Conservation (phyloP, 2,888 invertebrate species). For the Gari tellinella region DNA sequence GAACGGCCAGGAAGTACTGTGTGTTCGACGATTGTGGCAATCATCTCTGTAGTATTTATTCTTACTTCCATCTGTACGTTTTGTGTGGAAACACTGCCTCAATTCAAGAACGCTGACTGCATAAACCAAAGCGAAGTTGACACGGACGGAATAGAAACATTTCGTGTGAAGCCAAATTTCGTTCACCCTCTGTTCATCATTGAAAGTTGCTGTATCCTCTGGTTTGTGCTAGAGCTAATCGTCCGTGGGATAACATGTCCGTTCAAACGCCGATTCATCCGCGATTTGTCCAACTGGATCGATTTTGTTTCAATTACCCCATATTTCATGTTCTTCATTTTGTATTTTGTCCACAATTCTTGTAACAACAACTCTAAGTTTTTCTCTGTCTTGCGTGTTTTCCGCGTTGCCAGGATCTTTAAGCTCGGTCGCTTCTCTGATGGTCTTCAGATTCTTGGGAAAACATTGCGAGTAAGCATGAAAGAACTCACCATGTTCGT, state of each 20-base stretch:
- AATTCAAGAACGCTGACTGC: constrained; percentile 75
- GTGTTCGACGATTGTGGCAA: constrained; percentile 83
- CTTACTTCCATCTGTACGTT: constrained; percentile 85
- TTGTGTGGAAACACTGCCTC: constrained; percentile 85
- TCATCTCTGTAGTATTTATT: constrained; percentile 84
- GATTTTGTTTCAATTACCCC: constrained; percentile 82
- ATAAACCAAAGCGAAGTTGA: constrained; percentile 59
- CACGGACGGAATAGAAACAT: constrained; percentile 19
- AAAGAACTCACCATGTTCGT: constrained; percentile 82
- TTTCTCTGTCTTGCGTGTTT: constrained; percentile 74
- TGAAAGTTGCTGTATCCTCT: constrained; percentile 82
- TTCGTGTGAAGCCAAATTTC: constrained; percentile 65
- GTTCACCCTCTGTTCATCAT: constrained; percentile 79
- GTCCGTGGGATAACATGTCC: constrained; percentile 79
- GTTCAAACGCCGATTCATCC: constrained; percentile 74
- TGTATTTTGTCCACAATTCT: constrained; percentile 65
- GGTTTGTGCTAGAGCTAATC: constrained; percentile 82
- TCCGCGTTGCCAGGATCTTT: constrained; percentile 81
- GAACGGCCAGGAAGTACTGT: constrained; percentile 85
- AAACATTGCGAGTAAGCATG: constrained; percentile 80
- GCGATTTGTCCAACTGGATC: constrained; percentile 81
- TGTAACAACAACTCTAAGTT: constrained; percentile 74
- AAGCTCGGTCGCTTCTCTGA: constrained; percentile 83
- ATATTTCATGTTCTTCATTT: constrained; percentile 78
- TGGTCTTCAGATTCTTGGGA: constrained; percentile 81